Base-by-base conservation (phyloP, 2,888 invertebrate species). In the Chloroclysta siterata region DNA sequence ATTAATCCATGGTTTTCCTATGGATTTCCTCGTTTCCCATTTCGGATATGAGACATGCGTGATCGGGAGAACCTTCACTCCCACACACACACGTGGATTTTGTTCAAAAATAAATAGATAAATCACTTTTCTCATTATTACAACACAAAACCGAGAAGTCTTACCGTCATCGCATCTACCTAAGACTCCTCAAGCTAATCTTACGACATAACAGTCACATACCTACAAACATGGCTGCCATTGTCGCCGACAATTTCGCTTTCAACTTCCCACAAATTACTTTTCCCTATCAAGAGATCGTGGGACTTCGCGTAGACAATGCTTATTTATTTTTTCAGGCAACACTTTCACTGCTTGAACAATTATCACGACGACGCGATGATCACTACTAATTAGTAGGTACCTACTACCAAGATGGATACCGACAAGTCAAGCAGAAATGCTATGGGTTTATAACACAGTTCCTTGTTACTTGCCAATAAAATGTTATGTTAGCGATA, bases 271-370 rank as follows among this genome's bases (percentile, higher is more conserved):
- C 92, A 91, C 85, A 79, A 84, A 88, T 85, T 85, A 84, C 84
- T 87, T 90, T 89, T 89, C 87, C 86, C 86, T 89, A 89, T 89
- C 90, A 84, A 75, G 80, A 88, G 87, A 91, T 90, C 92, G 92
- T 92, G 92, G 89, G 92, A 92, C 67, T 69, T 69, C 68, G 72
- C 69, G 77, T 78, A 83, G 78, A 90, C 90, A 91, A 90, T 89
- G 85, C 78, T 81, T 82, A 83, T 85, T 84, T 85, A 82, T 83
- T 87, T 88, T 88, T 87, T 87, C 80, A 73, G 78, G 81, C 74
- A 85, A 81, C 85, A 91, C 91, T 91, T 91, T 91, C 90, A 83
- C 90, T 80, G 75, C 78, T 71, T 72, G 69, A 72, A 79, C 88
- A 85, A 90, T 88, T 85, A 82, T 77, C 17, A 73, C 68, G 78